A percentile compares a stretch with the other conserved stretches of the same genome.
Evolutionary conservation across 2,888 invertebrate genomes (phyloP).

Genomic region (Chymomyza fuscimana): DNA sequence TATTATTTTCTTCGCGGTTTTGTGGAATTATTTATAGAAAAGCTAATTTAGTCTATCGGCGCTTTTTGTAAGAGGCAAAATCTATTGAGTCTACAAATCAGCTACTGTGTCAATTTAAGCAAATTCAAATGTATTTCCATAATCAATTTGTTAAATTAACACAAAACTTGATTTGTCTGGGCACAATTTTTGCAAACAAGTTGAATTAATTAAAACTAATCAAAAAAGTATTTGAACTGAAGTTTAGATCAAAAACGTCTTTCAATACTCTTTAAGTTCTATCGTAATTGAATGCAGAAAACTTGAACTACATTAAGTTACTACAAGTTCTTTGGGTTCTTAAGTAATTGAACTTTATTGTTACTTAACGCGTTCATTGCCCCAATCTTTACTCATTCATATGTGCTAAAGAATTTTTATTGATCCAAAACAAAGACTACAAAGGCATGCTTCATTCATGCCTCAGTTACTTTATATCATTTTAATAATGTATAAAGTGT

Average conservation of each 20-base stretch:
- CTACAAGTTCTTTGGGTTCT: background rate
- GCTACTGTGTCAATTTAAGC: background rate
- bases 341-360: background rate
- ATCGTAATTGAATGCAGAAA: background rate
- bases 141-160: background rate
- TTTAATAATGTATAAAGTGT: slow-evolving; percentile 63
- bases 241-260: background rate
- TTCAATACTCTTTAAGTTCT: background rate
- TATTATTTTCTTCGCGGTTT: no score
- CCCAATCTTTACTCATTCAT: background rate
- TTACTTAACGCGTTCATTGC: background rate
- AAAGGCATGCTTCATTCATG: slow-evolving; percentile 44
- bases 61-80: no score
- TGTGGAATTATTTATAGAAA: no score
- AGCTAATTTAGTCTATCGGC: no score
- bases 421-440: background rate
- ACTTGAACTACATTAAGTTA: background rate
- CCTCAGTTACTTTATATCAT: slow-evolving; percentile 66
- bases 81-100: no score
- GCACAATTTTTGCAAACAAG: background rate
- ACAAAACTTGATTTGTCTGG: background rate
- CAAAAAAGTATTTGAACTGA: background rate
- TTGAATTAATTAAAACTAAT: background rate
- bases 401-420: background rate
- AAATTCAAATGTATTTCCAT: background rate